Conservation (phyloP, 2,113 vertebrate species). For the Cinclus cinclus region DNA sequence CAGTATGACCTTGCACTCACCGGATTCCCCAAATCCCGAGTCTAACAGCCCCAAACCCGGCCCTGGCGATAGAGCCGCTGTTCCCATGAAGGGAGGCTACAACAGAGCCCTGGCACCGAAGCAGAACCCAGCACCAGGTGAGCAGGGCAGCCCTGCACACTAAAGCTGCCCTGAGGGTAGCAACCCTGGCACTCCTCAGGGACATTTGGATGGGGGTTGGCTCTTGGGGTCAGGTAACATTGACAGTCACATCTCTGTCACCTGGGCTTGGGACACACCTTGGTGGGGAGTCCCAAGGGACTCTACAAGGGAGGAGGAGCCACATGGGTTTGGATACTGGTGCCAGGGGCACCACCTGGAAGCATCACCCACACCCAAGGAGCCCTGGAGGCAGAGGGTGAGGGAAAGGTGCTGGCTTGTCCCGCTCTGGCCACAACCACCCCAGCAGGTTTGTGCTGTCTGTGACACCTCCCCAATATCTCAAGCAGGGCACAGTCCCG, state of each 20-base stretch:
- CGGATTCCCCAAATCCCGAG: not conserved
- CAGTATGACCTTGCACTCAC: rapidly evolving
- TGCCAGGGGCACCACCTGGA: not conserved
- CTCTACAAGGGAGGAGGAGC: not conserved
- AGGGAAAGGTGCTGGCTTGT: rapidly evolving
- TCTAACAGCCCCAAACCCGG: rapidly evolving
- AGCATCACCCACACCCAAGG: not conserved
- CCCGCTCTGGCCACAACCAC: not conserved
- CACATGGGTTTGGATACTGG: rapidly evolving
- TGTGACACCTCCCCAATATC: rapidly evolving
- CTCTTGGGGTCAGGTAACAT: not conserved
- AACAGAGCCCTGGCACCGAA: rapidly evolving
- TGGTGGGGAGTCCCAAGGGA: rapidly evolving
- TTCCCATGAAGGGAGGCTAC: not conserved
- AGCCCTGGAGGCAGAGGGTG: not conserved
- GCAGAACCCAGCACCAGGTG: rapidly evolving
- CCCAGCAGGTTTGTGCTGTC: not conserved
- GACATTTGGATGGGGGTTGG: not conserved
- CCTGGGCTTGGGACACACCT: not conserved
- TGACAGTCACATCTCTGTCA: rapidly evolving
- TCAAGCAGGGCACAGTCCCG: rapidly evolving
- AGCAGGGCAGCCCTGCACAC: not conserved
- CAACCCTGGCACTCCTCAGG: not conserved
- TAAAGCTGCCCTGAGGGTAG: not conserved
- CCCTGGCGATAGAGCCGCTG: not conserved